These are phyloP conservation scores for Muscina levida DNA, from an alignment of 2,888 invertebrate species.

Conservation along the genomic window DNA sequence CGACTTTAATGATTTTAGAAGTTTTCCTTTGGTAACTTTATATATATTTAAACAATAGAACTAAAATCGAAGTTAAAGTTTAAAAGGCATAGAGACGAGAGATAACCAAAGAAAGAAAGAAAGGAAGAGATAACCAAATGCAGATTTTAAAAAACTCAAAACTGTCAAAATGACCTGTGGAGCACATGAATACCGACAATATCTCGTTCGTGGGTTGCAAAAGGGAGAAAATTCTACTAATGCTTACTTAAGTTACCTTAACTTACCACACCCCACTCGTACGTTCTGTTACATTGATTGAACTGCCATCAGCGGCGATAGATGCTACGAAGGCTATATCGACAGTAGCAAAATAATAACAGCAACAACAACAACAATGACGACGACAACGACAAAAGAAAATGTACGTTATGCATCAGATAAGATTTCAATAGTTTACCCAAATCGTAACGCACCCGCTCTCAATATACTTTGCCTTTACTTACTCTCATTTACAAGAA, in stretches of 20 bases:
- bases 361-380: neutral
- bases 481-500: constrained; percentile 4
- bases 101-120: no score
- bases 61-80: no score
- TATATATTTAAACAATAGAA: no score
- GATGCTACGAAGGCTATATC: neutral
- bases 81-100: no score
- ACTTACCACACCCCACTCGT: constrained; percentile 2
- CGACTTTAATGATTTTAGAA: no score
- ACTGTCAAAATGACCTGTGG: no score
- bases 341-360: neutral
- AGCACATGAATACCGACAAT: no score
- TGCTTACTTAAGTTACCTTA: neutral
- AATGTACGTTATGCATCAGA: constrained; percentile 32
- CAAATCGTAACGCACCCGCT: neutral
- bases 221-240: no score
- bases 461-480: constrained; percentile 1
- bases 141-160: no score
- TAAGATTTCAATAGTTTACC: constrained; percentile 52
- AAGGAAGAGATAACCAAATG: no score
- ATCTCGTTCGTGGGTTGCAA: no score
- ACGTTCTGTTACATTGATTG: constrained; percentile 47
- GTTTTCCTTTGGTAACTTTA: no score
- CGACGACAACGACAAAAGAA: constrained; percentile 13
- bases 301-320: constrained; percentile 38